phyloP scores from a whole-genome alignment of 2,888 invertebrate species.

The Ophonus ardosiacus region DNA sequence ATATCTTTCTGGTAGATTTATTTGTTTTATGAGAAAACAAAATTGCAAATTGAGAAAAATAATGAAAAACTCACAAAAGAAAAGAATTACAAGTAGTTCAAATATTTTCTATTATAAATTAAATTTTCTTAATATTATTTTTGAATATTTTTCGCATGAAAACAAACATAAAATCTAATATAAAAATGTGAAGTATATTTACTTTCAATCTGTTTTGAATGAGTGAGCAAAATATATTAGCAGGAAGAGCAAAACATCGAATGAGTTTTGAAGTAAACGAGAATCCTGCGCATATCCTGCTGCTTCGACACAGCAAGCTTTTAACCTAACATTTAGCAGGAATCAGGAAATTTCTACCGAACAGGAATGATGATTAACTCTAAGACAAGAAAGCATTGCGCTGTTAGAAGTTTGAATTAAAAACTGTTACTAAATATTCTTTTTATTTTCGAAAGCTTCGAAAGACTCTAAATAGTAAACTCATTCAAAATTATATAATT shows the following conservation, averaged over 20 bases:
- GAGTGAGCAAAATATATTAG: not conserved
- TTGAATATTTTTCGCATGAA: not conserved
- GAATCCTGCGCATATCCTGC: constrained; percentile 18
- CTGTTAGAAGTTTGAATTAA: too few species aligned
- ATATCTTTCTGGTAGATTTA: not conserved
- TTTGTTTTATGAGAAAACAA: not conserved
- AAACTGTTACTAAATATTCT: too few species aligned
- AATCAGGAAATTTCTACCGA: not conserved
- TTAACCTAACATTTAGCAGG: not conserved
- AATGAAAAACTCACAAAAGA: not conserved
- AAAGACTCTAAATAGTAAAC: too few species aligned
- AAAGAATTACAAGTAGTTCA: not conserved
- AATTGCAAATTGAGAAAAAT: not conserved
- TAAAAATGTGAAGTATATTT: constrained; percentile 29
- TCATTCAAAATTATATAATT: too few species aligned
- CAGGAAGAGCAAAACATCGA: constrained; percentile 20
- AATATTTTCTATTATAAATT: not conserved
- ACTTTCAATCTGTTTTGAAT: constrained; percentile 37
- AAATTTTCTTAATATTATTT: constrained; percentile 2
- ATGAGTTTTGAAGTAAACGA: constrained; percentile 32
- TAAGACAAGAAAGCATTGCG: not conserved
- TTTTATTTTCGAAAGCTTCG: too few species aligned
- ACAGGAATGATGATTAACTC: constrained; percentile 5
- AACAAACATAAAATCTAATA: constrained; percentile 29
- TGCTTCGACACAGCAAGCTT: constrained; percentile 18